Conservation (phyloP, 2,797 vertebrate genomes). For the Cirrhinus molitorella region DNA sequence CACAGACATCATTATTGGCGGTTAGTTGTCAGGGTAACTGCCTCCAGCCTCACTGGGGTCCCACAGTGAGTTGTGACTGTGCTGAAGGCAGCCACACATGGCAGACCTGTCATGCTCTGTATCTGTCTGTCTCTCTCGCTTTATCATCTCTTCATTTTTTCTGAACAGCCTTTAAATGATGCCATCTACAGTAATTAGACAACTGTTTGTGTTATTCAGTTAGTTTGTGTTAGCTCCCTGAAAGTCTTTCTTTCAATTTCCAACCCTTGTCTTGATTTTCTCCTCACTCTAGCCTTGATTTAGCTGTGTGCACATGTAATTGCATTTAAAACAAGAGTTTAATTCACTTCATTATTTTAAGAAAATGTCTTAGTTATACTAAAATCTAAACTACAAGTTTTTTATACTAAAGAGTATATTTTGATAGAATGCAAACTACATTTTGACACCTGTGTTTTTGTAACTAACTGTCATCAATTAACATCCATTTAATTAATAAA, state of each 20-base stretch:
- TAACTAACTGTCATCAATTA: background rate
- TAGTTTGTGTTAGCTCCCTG: background rate
- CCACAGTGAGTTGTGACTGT: constrained; percentile 43
- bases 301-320: background rate
- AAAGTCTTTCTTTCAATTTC: background rate
- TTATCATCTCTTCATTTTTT: constrained; percentile 3
- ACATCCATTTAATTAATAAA: background rate
- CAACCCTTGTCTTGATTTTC: background rate
- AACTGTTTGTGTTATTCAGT: constrained; percentile 12
- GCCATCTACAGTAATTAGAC: constrained; percentile 12
- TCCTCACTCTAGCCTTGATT: background rate
- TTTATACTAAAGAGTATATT: background rate
- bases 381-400: background rate
- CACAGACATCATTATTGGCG: constrained; percentile 68
- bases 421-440: background rate
- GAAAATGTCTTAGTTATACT: background rate
- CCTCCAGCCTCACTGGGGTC: constrained; percentile 55
- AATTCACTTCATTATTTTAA: background rate
- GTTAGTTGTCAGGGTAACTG: constrained; percentile 75
- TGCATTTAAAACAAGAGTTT: background rate
- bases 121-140: constrained; percentile 1
- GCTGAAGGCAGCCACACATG: constrained; percentile 26
- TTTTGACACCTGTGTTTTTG: background rate
- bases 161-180: constrained; percentile 15
- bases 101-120: constrained; percentile 11